Conservation (phyloP, 2,888 invertebrate genomes). For the Schizotus pectinicornis region DNA sequence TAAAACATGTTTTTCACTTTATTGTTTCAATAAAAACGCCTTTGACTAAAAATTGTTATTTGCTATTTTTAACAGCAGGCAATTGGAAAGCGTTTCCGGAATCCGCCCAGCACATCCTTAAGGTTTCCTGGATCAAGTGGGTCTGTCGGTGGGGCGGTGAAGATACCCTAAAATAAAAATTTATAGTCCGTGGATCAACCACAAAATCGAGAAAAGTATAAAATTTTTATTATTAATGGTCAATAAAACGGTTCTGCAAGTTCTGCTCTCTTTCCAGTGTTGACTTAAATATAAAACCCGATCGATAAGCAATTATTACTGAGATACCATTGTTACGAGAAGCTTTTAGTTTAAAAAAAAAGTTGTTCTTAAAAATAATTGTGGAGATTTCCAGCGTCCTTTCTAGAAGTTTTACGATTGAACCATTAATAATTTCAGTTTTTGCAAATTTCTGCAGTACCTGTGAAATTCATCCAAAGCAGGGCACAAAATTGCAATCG, state of each 20-base stretch:
- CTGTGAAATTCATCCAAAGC: conserved; percentile 68
- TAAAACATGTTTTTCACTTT: too few relatives aligned
- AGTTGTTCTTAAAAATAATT: too few relatives aligned
- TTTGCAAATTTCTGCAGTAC: conserved; percentile 40
- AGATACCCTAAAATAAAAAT: conserved; percentile 59
- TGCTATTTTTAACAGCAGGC: conserved; percentile 3
- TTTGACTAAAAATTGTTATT: not conserved
- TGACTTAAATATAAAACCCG: too few relatives aligned
- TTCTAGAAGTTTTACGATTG: not conserved
- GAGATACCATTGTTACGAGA: too few relatives aligned
- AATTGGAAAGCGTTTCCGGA: conserved; percentile 58
- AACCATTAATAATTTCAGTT: conserved; percentile 2
- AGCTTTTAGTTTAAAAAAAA: too few relatives aligned
- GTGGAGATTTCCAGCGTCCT: too few relatives aligned
- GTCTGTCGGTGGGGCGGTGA: conserved; percentile 71
- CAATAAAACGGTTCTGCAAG: not conserved
- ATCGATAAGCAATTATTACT: too few relatives aligned
- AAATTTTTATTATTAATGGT: conserved; percentile 1
- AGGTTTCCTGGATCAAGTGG: conserved; percentile 72
- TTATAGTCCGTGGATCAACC: not conserved
- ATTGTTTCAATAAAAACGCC: too few relatives aligned
- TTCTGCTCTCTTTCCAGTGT: not conserved
- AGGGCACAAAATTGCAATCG: conserved; percentile 62
- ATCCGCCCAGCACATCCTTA: conserved; percentile 69
- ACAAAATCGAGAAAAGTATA: not conserved